phyloP scores from a whole-genome alignment of 2,113 vertebrate genomes.

The Otolemur garnettii region DNA sequence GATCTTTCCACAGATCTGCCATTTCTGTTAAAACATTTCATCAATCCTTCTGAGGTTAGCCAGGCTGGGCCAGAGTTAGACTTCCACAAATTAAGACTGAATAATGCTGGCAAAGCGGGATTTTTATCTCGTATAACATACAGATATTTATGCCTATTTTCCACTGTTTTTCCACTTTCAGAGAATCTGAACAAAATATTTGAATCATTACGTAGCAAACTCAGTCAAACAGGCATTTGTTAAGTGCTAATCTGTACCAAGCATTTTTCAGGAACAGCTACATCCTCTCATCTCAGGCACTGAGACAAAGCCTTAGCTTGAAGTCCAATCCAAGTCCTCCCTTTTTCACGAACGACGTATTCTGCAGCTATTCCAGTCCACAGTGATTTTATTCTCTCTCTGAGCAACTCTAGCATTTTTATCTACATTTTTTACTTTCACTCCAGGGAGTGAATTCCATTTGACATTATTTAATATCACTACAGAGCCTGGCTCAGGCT shows the following conservation, averaged over 20 bases:
- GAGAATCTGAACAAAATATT: neutral
- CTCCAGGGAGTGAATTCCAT: constrained; percentile 40
- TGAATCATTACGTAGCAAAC: constrained; percentile 16
- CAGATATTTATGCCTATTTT: neutral
- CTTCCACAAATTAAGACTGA: constrained; percentile 35
- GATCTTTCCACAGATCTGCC: constrained; percentile 63
- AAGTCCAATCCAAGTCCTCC: neutral
- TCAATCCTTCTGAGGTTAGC: constrained; percentile 50
- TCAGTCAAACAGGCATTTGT: neutral
- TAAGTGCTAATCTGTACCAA: neutral
- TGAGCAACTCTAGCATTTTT: constrained; percentile 40
- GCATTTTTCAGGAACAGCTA: neutral
- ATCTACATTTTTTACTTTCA: constrained; percentile 56
- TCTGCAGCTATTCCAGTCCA: neutral
- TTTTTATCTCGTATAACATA: neutral
- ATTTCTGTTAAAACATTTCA: constrained; percentile 50
- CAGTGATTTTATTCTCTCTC: neutral
- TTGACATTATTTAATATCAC: constrained; percentile 50
- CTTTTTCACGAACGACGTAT: constrained; percentile 5
- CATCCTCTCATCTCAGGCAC: neutral
- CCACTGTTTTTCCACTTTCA: neutral
- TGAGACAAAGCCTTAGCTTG: constrained; percentile 27
- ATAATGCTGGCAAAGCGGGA: neutral
- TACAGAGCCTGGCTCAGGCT: neutral
- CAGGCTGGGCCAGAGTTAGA: neutral